These are phyloP conservation scores for Ondatra zibethicus DNA, from an alignment of 2,113 vertebrate genomes.

Conservation along the genomic window DNA sequence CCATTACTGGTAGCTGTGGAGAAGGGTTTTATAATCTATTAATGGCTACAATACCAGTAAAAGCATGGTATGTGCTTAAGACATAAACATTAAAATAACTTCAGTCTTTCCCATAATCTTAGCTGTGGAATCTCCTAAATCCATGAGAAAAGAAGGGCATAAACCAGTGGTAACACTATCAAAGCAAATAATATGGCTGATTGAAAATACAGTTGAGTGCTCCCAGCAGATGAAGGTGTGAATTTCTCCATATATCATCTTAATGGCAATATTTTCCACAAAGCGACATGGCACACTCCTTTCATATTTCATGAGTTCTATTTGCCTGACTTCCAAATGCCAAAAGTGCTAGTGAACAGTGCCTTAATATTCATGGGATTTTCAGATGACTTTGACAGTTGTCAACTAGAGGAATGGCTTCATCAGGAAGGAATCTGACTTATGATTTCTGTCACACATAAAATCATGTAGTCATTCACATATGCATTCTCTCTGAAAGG, in stretches of 20 bases:
- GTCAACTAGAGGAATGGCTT: conserved; percentile 88
- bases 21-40: conserved; percentile 18
- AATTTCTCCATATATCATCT: conserved; percentile 86
- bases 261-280: conserved; percentile 88
- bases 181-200: conserved; percentile 81
- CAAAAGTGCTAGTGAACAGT: conserved; percentile 85
- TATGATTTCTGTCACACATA: conserved; percentile 77
- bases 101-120: conserved; percentile 47
- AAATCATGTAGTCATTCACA: conserved; percentile 67
- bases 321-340: conserved; percentile 88
- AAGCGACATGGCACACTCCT: conserved; percentile 82
- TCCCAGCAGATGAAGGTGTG: conserved; percentile 85
- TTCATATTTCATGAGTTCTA: conserved; percentile 91
- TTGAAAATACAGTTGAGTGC: conserved; percentile 82
- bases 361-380: conserved; percentile 89
- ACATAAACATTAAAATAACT: conserved; percentile 60
- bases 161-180: conserved; percentile 77
- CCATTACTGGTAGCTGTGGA: neutral
- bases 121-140: conserved; percentile 66
- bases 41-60: conserved; percentile 59
- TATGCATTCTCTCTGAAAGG: conserved; percentile 69
- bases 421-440: conserved; percentile 84
- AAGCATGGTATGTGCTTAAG: conserved; percentile 59
- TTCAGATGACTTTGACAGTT: conserved; percentile 85
- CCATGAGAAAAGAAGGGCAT: conserved; percentile 50